These are phyloP conservation scores for Aphodius sticticus DNA, from an alignment of 2,888 invertebrate genomes.

Conservation along the genomic window DNA sequence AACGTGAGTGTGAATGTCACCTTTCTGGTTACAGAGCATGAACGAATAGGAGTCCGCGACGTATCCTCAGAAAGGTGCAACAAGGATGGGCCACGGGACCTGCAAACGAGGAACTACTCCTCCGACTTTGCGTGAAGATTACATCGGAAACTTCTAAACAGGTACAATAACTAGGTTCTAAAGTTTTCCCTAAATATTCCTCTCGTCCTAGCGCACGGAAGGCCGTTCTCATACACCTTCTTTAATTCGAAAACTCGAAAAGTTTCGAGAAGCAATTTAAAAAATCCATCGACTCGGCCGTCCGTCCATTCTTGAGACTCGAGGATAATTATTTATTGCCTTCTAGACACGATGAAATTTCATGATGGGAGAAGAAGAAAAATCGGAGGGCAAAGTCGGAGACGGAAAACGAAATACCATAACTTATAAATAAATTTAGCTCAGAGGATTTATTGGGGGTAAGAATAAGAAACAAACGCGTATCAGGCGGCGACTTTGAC, in stretches of 20 bases:
- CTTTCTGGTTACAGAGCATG: slow-evolving; percentile 56
- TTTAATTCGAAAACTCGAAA: slow-evolving; percentile 24
- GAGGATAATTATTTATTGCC: slow-evolving; percentile 18
- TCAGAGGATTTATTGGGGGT: not conserved
- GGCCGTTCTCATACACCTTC: slow-evolving; percentile 15
- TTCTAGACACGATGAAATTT: slow-evolving; percentile 57
- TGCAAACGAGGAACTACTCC: slow-evolving; percentile 60
- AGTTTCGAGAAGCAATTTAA: slow-evolving; percentile 28
- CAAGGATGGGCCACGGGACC: slow-evolving; percentile 56
- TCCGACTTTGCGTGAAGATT: slow-evolving; percentile 51
- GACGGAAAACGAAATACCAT: slow-evolving; percentile 18
- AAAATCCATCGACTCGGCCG: slow-evolving; percentile 16
- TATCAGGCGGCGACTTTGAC: slow-evolving; percentile 45
- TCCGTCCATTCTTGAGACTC: not conserved
- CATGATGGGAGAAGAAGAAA: slow-evolving; percentile 49
- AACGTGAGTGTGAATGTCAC: slow-evolving; percentile 55
- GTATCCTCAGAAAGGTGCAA: slow-evolving; percentile 58
- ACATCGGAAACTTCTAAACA: slow-evolving; percentile 40
- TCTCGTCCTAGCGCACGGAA: slow-evolving; percentile 12
- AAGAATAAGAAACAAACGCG: slow-evolving; percentile 34
- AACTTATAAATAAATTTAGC: slow-evolving; percentile 11
- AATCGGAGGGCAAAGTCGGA: slow-evolving; percentile 30
- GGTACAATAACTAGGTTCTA: slow-evolving; percentile 47
- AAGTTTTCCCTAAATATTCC: slow-evolving; percentile 35
- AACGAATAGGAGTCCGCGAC: slow-evolving; percentile 58